Evolutionary conservation across 2,888 invertebrate genomes (phyloP).

Genomic region (Trachelus troglodyta): DNA sequence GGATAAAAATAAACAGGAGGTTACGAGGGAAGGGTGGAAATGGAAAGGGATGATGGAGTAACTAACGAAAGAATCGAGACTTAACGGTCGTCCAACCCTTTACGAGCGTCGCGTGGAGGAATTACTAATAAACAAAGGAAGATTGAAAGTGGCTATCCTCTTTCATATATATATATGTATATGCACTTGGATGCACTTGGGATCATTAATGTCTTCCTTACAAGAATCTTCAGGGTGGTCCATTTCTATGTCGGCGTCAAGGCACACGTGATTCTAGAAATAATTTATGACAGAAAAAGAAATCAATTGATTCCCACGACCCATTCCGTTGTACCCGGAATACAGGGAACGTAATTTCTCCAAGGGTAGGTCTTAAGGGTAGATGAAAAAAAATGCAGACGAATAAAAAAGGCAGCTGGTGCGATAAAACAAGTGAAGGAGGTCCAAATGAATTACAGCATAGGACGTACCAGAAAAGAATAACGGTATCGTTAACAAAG

Average conservation of each 20-base stretch:
- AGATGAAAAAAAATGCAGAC: neutral
- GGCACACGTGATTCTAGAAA: neutral
- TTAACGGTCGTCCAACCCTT: neutral
- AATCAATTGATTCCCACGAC: neutral
- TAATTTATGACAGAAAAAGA: neutral
- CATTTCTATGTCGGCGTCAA: neutral
- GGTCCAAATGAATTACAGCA: neutral
- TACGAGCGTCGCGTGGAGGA: neutral
- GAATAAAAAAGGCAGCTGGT: neutral
- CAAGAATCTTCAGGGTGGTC: neutral
- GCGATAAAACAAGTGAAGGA: neutral
- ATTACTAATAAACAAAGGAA: neutral
- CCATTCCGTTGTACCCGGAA: neutral
- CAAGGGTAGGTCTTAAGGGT: neutral
- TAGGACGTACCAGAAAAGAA: neutral
- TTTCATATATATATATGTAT: neutral
- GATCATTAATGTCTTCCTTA: neutral
- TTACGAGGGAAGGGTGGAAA: neutral
- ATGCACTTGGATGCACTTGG: neutral
- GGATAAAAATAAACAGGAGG: neutral
- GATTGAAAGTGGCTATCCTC: neutral
- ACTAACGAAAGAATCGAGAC: neutral
- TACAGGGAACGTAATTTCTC: neutral
- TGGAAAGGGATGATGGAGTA: neutral
- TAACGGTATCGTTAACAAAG: conserved; percentile 43